These are phyloP conservation scores for Crotalus tigris DNA, from an alignment of 2,113 vertebrate species.

Conservation along the genomic window DNA sequence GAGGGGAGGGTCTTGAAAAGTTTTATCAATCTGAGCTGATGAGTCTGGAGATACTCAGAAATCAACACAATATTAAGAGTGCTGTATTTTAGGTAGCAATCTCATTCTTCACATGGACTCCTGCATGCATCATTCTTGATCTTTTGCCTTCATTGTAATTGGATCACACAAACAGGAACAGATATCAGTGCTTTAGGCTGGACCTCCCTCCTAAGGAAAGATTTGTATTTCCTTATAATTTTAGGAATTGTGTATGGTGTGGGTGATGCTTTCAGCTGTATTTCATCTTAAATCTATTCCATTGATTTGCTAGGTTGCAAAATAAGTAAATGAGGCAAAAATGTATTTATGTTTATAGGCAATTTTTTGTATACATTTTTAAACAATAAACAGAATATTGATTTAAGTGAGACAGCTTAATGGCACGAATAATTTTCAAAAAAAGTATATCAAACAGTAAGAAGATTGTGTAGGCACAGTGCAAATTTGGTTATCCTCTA, in stretches of 20 bases:
- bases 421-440: background rate
- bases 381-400: background rate
- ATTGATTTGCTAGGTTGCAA: background rate
- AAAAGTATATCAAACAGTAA: background rate
- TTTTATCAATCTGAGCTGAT: conserved; percentile 29
- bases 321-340: background rate
- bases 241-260: background rate
- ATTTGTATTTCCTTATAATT: background rate
- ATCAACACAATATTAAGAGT: conserved; percentile 11
- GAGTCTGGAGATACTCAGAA: background rate
- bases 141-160: conserved; percentile 24
- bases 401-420: background rate
- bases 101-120: background rate
- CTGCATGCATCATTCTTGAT: conserved; percentile 13
- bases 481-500: background rate
- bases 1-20: background rate
- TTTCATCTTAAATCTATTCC: too few species aligned
- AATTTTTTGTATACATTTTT: background rate
- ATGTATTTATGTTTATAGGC: background rate
- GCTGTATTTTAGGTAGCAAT: conserved; percentile 16
- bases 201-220: background rate
- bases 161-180: background rate
- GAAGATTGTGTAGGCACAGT: background rate
- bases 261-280: too few species aligned
- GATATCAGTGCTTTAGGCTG: background rate